Evolutionary conservation across 1,140 invertebrate species (phyloP).

Genomic region (Sitobion miscanthi): DNA sequence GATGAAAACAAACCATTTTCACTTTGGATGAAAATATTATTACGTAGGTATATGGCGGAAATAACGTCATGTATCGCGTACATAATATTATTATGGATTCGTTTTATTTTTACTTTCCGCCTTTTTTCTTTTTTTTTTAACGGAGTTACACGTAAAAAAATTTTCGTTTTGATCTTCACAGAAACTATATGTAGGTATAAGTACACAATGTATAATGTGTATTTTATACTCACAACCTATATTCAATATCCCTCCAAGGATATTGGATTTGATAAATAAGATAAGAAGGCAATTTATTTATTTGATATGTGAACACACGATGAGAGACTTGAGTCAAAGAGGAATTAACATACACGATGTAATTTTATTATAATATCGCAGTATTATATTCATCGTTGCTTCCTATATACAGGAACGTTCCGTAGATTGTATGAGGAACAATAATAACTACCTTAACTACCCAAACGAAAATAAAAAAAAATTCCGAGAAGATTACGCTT

Average conservation of each 20-base stretch:
- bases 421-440: neutral
- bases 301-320: neutral
- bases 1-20: constrained; percentile 8
- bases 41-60: neutral
- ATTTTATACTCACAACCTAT: neutral
- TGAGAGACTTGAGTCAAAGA: neutral
- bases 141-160: too few relatives aligned
- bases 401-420: neutral
- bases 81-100: neutral
- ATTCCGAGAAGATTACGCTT: too few relatives aligned
- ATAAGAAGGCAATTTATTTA: constrained; percentile 1
- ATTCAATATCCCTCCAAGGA: neutral
- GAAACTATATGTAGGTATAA: neutral
- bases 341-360: neutral
- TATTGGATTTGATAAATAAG: neutral
- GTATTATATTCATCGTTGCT: neutral
- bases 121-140: too few relatives aligned
- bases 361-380: neutral
- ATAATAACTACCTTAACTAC: neutral
- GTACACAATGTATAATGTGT: neutral
- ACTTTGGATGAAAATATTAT: neutral
- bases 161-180: neutral
- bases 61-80: neutral
- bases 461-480: too few relatives aligned
- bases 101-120: neutral